Evolutionary conservation across 2,888 invertebrate species (phyloP), one percentile per base, ranked within the genome.

Genomic region (Portevinia maculata): DNA sequence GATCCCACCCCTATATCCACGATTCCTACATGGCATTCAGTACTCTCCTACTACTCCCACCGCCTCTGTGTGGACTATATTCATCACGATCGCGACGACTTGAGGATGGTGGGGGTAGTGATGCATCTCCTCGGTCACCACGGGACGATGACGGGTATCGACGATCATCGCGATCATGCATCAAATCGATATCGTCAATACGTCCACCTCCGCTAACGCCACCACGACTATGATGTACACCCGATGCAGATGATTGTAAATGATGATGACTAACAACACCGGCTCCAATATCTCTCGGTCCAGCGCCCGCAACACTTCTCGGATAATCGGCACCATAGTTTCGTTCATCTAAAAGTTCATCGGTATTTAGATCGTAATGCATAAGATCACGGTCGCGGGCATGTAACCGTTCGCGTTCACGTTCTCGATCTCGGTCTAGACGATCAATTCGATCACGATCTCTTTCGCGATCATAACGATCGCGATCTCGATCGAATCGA

Each of bases 11-110:
- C 90, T 91, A 91, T 90, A 91, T 91, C 91, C 91, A 91, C 90
- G 91, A 91, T 90, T 91, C 91, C 91, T 91, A 91, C 90, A 91
- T 91, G 89, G 91, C 91, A 89, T 91, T 91, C 86, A 91, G 90
- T 87, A 90, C 90, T 90, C 91, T 91, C 89, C 91, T 90, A 89
- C 89, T 90, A 89, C 90, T 91, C 88, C 90, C 90, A 88, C 91
- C 90, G 89, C 91, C 89, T 88, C 91, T 89, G 86, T 91, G 91
- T 87, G 91, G 91, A 89, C 90, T 91, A 88, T 90, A 91, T 89
- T 91, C 91, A 87, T 90, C 90, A 86, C 90, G 89, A 87, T 90
- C 90, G 84, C 90, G 88, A 46, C 90, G 86, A 84, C 87, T 86
- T 73, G 87, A 86, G 78, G 86, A 87, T 44, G 87, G 87, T 85